Evolutionary conservation across 2,888 invertebrate genomes (phyloP).

Genomic region (Aspidiotus destructor): DNA sequence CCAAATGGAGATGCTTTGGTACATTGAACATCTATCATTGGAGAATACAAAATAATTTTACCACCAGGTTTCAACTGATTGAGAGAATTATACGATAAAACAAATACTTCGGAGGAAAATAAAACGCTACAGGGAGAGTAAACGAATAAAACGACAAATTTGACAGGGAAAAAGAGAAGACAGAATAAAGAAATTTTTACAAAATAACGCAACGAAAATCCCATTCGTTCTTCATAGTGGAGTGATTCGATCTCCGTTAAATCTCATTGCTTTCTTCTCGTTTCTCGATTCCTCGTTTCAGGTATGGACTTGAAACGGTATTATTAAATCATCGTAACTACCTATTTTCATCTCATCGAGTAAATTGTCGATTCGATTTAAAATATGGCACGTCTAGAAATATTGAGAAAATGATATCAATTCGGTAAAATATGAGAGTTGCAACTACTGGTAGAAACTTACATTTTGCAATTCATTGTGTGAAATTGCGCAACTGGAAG

Average conservation of each 20-base stretch:
- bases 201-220: not conserved
- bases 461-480: conserved; percentile 11
- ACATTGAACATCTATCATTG: not conserved
- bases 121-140: too few species aligned
- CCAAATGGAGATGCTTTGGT: too few species aligned
- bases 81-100: too few species aligned
- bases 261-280: not conserved
- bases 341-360: conserved; percentile 20
- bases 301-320: conserved; percentile 27
- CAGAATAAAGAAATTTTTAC: not conserved
- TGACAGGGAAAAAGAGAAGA: too few species aligned
- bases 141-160: too few species aligned
- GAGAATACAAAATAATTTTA: not conserved
- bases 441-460: not conserved
- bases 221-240: conserved; percentile 24
- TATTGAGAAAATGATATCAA: not conserved
- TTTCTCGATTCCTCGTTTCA: not conserved
- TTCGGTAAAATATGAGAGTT: not conserved
- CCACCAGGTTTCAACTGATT: too few species aligned
- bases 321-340: conserved; percentile 21
- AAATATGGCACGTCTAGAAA: conserved; percentile 8
- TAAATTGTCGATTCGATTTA: conserved; percentile 23
- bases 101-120: too few species aligned
- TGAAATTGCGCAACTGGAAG: conserved; percentile 5
- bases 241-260: conserved; percentile 11